Evolutionary conservation across 2,113 vertebrate species (phyloP), one percentile per base, ranked within the genome.

Genomic region (Otus sunia): DNA sequence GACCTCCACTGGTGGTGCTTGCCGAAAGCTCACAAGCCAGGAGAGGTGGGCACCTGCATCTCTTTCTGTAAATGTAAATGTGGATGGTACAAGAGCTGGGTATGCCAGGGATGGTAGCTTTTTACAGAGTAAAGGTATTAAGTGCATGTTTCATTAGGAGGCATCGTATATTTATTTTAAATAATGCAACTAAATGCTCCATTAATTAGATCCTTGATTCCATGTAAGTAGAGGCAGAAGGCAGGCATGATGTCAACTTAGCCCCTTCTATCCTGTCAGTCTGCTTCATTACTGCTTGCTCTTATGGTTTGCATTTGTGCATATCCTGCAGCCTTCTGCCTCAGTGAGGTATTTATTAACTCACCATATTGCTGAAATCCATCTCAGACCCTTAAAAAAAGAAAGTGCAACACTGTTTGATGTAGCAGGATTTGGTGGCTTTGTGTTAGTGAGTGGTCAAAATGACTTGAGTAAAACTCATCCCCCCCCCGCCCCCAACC

Each of bases 371-470:
- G 77, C 59, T 91, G 71, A 95, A 90, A 47, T 73, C 0, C 1
- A 53, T 73, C 67, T 87, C 47, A 67, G 64, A 18, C 22, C 12
- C 43, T 89, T 37, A 43, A 55, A 79, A 34, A 55, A n/a, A 67
- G 36, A 62, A 45, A 11, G 15, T 32, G 20, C 29, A 39, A 43
- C 10, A 30, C 34, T 86, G 49, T 85, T 88, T 73, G 79, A 45
- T 78, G 71, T 68, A 73, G 71, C 39, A 87, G 88, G 55, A 79
- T 94, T 95, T 81, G 76, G 59, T 84, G 76, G 50, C 41, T 82
- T 79, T 47, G 64, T 94, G 41, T 74, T 43, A 83, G 45, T 43
- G 59, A 91, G 87, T 63, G 71, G 67, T 72, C 56, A 94, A 78
- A 92, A 93, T 47, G 15, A 77, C 2, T 87, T 2, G 3, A 53